Base-by-base conservation (phyloP, 2,113 vertebrate genomes). In the Semnornis frantzii region DNA sequence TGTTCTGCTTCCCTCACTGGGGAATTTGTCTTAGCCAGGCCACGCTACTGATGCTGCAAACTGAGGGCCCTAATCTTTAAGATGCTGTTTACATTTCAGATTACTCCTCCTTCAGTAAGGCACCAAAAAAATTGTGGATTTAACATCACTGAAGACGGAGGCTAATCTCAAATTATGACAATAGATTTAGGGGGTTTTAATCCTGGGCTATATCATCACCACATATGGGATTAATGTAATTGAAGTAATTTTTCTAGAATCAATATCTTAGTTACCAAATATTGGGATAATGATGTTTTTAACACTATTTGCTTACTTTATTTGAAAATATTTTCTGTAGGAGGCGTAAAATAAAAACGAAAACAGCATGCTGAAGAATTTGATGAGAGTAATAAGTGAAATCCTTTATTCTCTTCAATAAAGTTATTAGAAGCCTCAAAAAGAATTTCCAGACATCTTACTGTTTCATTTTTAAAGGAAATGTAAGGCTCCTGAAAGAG, bases 1-100 rank as follows among this genome's bases (percentile, higher is more conserved):
- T 95, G 95, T 81, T 94, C 91, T 86, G 52, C 50, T 94, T 96
- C 95, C 92, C 92, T 88, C 82, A 84, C 85, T 83, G 58, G 63
- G 92, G 92, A 82, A 87, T 95, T 93, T 81, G 70, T 59, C 94
- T 89, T 44, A 44, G 66, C 0, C 0, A 75, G 87, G 72, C 90
- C 92, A 80, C 0, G 12, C 27, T 46, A 39, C 68, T 39, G 70
- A 69, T 28, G 77, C 69, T 64, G 87, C 44, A 74, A 71, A 89
- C 1, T 11, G 39, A 84, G 64, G 86, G 82, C 50, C 87, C 25
- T 48, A 52, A 37, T 52, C 62, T 73, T 85, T 73, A 72, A 50
- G 64, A 60, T 13, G 48, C 4, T 87, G 48, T 92, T 97, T 87
- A 70, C 60, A 58, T 89, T 95, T 69, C 79, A 93, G 65, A 84